These are phyloP conservation scores for Drosophila melanosoma DNA, from an alignment of 2,888 invertebrate genomes.

Conservation along the genomic window DNA sequence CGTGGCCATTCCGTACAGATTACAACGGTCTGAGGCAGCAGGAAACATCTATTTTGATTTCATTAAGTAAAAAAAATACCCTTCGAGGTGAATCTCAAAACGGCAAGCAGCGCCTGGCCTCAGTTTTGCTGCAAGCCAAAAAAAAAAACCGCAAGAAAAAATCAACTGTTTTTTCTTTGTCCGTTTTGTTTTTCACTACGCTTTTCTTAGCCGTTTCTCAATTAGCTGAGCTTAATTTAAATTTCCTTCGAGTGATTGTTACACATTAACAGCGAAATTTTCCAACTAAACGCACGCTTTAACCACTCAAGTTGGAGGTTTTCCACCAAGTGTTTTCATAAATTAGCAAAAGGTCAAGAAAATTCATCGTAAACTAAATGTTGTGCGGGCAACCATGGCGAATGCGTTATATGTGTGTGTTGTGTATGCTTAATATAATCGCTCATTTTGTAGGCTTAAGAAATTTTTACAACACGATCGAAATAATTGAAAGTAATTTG, in stretches of 20 bases:
- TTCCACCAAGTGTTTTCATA: slow-evolving; percentile 48
- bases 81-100: slow-evolving; percentile 46
- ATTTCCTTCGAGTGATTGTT: slow-evolving; percentile 71
- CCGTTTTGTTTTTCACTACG: slow-evolving; percentile 14
- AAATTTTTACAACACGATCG: background rate
- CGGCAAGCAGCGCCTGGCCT: slow-evolving; percentile 2
- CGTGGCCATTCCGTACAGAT: slow-evolving; percentile 19
- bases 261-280: slow-evolving; percentile 65
- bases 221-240: slow-evolving; percentile 79
- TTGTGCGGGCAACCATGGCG: slow-evolving; percentile 10
- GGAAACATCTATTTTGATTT: slow-evolving; percentile 75
- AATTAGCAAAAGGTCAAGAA: slow-evolving; percentile 51
- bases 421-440: slow-evolving; percentile 21
- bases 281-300: slow-evolving; percentile 53
- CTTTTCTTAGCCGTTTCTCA: slow-evolving; percentile 41
- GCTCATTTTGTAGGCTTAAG: background rate
- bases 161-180: slow-evolving; percentile 35
- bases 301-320: slow-evolving; percentile 36
- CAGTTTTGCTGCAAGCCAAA: slow-evolving; percentile 20
- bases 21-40: slow-evolving; percentile 43
- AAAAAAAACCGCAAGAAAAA: slow-evolving; percentile 39
- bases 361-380: slow-evolving; percentile 20
- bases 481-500: background rate
- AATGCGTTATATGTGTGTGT: slow-evolving; percentile 18
- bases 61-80: slow-evolving; percentile 77